Percentiles rank a stretch among this genome's conserved stretches.
Conservation (phyloP, 2,797 vertebrate species). For the Anableps anableps region DNA sequence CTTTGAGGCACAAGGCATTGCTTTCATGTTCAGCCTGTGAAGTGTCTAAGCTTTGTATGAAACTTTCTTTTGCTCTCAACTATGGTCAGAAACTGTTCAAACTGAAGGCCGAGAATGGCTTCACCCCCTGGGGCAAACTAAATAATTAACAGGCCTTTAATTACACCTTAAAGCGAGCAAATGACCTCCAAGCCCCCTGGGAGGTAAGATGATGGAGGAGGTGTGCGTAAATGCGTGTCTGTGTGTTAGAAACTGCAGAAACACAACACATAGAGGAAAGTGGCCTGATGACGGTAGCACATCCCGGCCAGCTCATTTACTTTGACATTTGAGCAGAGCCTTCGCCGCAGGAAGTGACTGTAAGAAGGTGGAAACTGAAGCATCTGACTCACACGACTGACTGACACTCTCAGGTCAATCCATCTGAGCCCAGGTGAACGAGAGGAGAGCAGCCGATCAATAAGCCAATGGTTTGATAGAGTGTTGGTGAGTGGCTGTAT, state of each 20-base stretch:
- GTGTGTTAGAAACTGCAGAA: slow-evolving; percentile 24
- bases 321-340: slow-evolving; percentile 71
- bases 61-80: slow-evolving; percentile 33
- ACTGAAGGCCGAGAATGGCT: slow-evolving; percentile 59
- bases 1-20: not conserved
- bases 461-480: slow-evolving; percentile 61
- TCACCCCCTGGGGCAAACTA: slow-evolving; percentile 61
- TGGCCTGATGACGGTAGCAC: slow-evolving; percentile 40
- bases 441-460: slow-evolving; percentile 59
- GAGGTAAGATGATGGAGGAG: slow-evolving; percentile 29
- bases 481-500: slow-evolving; percentile 65
- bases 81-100: slow-evolving; percentile 66
- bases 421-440: slow-evolving; percentile 65
- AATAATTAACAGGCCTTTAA: slow-evolving; percentile 84
- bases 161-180: slow-evolving; percentile 79
- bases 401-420: slow-evolving; percentile 61
- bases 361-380: slow-evolving; percentile 50
- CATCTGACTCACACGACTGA: slow-evolving; percentile 51
- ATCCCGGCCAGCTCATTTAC: slow-evolving; percentile 69
- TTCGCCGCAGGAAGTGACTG: slow-evolving; percentile 55
- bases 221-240: slow-evolving; percentile 12
- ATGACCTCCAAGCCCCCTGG: slow-evolving; percentile 66
- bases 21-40: slow-evolving; percentile 15
- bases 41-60: slow-evolving; percentile 21
- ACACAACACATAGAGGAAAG: slow-evolving; percentile 49